Evolutionary conservation across 1,140 invertebrate genomes (phyloP).

Genomic region (Eupeodes corollae): DNA sequence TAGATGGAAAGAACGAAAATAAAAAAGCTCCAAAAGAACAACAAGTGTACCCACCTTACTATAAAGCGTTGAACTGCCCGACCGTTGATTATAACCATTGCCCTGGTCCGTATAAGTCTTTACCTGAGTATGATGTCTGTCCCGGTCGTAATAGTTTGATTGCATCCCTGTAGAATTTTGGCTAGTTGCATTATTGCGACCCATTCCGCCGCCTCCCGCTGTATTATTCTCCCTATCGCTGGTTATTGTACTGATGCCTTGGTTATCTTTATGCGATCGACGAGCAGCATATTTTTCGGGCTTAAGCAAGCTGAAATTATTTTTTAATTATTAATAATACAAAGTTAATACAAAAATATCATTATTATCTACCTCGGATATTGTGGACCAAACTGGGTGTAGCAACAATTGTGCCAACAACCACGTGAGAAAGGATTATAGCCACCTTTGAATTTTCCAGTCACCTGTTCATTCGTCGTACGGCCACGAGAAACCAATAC

Average conservation of each 20-base stretch:
- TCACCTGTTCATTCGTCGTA: constrained; percentile 99
- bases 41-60: constrained; percentile 64
- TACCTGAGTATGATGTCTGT: constrained; percentile 60
- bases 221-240: constrained; percentile 33
- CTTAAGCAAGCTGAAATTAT: constrained; percentile 38
- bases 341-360: not conserved
- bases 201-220: constrained; percentile 16
- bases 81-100: constrained; percentile 63
- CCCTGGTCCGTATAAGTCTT: constrained; percentile 94
- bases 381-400: constrained; percentile 89
- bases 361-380: constrained; percentile 72
- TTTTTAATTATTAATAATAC: not conserved
- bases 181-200: constrained; percentile 32
- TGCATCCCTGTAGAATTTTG: constrained; percentile 37
- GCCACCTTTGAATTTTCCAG: constrained; percentile 93
- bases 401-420: constrained; percentile 88
- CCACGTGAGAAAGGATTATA: constrained; percentile 94
- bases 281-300: constrained; percentile 41
- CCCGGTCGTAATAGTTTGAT: constrained; percentile 40
- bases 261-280: constrained; percentile 34
- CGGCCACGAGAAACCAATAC: constrained; percentile 92
- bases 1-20: not conserved
- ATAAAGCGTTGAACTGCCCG: constrained; percentile 74
- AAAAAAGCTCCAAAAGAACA: not conserved
- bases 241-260: constrained; percentile 35